A percentile compares a stretch with the other conserved stretches of the same genome.
Evolutionary conservation across 2,888 invertebrate genomes (phyloP).

Genomic region (Cetonia aurata): DNA sequence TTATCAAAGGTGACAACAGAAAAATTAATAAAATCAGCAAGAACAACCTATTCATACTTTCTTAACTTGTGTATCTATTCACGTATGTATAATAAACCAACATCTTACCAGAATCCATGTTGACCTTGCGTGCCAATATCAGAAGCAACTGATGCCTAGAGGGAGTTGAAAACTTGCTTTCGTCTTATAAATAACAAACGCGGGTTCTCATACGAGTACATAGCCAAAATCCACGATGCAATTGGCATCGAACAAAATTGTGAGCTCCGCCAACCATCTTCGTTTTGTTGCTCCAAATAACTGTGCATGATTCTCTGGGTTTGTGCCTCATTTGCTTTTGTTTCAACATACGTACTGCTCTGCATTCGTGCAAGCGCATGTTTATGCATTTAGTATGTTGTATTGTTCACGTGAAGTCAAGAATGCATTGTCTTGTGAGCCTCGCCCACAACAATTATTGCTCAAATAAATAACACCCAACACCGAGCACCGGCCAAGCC

Average conservation of each 20-base stretch:
- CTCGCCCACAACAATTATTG: slow-evolving; percentile 43
- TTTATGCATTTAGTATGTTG: slow-evolving; percentile 3
- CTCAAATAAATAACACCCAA: slow-evolving; percentile 42
- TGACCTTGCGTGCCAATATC: slow-evolving; percentile 42
- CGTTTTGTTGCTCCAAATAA: slow-evolving; percentile 21
- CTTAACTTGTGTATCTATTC: background rate
- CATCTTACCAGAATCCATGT: slow-evolving; percentile 39
- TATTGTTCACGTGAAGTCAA: slow-evolving; percentile 8
- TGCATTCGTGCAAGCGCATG: background rate
- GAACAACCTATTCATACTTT: too few species aligned
- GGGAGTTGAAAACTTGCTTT: slow-evolving; percentile 37
- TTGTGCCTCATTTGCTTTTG: slow-evolving; percentile 16
- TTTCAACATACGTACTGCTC: background rate
- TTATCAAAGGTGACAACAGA: too few species aligned
- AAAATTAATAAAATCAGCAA: too few species aligned
- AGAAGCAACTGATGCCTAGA: slow-evolving; percentile 32
- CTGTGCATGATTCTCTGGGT: background rate
- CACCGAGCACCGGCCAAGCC: slow-evolving; percentile 30
- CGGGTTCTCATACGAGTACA: background rate
- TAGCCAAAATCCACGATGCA: background rate
- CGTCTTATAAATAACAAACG: slow-evolving; percentile 28
- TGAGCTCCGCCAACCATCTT: slow-evolving; percentile 13
- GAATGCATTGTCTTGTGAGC: slow-evolving; percentile 39
- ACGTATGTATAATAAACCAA: slow-evolving; percentile 26
- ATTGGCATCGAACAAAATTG: slow-evolving; percentile 9